Evolutionary conservation across 1,140 invertebrate species (phyloP), one percentile per base, ranked within the genome.

Genomic region (Nomia melanderi): DNA sequence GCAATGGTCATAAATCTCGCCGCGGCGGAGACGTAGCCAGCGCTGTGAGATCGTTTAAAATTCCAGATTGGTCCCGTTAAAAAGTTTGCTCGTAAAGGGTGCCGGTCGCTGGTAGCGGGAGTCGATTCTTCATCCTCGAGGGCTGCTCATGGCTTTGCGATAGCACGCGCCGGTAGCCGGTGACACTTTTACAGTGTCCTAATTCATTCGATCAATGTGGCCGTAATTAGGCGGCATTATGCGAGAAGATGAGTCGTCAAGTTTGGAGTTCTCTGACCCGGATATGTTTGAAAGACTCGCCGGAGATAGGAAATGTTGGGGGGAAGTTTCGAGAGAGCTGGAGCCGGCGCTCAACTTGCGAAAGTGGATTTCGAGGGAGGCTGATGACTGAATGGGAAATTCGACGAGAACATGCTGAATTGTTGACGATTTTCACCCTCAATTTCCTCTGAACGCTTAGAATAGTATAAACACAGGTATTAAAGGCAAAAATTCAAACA

Each of bases 161-260:
- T 47, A 60, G 56, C 44, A 27, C 25, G n/a, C 63, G 53, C 12
- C 54, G 25, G 25, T 47, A 25, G 54, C 47, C 66, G 75, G 70
- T 65, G 69, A 65, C 70, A 74, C 77, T 78, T 74, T 74, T 78
- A 78, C 77, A 36, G 60, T 74, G 71, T 78, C 70, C 77, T 78
- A 57, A 74, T 78, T 78, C 70, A 59, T 59, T 65, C 53, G 70
- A 64, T 74, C 60, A 54, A 57, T 44, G 71, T 47, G 56, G 41
- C 39, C 62, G 73, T 77, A 79, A 79, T 79, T 83, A 82, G 77
- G 62, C 81, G 77, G 62, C 67, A 66, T 54, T 76, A 78, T 65
- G 70, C 60, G 27, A 31, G 54, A 27, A 73, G 76, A 73, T 73
- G 69, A 73, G 39, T 78, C 47, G 76, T 73, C 77, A 65, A 65